A percentile compares a stretch with the other conserved stretches of the same genome.
Evolutionary conservation across 2,113 vertebrate species (phyloP).

Genomic region (Echinops telfairi): DNA sequence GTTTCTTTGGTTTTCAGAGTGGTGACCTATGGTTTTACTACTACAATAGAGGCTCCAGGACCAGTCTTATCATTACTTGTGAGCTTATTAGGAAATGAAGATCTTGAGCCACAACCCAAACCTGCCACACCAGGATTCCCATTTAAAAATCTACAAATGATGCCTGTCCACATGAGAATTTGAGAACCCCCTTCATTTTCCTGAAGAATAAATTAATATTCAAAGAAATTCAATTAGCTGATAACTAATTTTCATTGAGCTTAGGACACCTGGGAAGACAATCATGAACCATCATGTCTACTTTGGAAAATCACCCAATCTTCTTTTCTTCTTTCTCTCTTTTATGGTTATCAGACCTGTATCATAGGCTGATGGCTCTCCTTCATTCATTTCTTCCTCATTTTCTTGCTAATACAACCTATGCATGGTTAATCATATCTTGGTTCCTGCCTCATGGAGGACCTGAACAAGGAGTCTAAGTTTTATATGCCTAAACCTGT

Average conservation of each 20-base stretch:
- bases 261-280: background rate
- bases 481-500: background rate
- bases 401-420: background rate
- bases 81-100: background rate
- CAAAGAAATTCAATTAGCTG: slow-evolving; percentile 2
- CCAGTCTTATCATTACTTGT: no score
- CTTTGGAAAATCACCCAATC: background rate
- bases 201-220: slow-evolving; percentile 33
- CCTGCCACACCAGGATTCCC: background rate
- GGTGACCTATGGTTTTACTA: no score
- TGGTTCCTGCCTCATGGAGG: background rate
- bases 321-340: background rate
- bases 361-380: background rate
- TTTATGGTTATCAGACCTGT: background rate
- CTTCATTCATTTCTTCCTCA: background rate
- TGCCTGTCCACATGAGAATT: background rate
- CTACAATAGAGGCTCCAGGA: background rate
- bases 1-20: no score
- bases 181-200: slow-evolving; percentile 26
- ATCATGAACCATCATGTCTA: background rate
- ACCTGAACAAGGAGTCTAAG: background rate
- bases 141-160: background rate
- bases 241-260: background rate
- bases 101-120: background rate
- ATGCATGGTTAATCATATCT: background rate